phyloP scores from a whole-genome alignment of 2,888 invertebrate genomes.

The Zeuzera pyrina region DNA sequence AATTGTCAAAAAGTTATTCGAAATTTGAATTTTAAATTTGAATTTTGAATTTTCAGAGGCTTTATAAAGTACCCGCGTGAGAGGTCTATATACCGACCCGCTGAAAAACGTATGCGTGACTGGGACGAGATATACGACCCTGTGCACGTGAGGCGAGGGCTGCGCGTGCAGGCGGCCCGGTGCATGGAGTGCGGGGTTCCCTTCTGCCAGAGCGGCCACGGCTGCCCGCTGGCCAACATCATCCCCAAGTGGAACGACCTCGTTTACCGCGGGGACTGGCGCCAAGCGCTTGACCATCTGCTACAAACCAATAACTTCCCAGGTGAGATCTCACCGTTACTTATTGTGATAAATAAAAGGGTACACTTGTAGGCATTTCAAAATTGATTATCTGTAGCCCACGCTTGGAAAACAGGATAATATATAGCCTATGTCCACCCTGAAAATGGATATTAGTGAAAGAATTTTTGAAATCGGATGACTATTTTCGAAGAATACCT shows the following conservation, averaged over 20 bases:
- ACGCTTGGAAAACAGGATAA: too few relatives aligned
- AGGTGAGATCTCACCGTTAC: constrained; percentile 79
- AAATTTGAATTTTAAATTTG: too few relatives aligned
- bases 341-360: too few relatives aligned
- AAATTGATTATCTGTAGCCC: too few relatives aligned
- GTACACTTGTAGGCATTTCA: too few relatives aligned
- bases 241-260: constrained; percentile 99
- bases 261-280: constrained; percentile 95
- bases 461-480: too few relatives aligned
- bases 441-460: too few relatives aligned
- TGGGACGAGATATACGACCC: constrained; percentile 98
- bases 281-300: constrained; percentile 92
- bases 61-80: constrained; percentile 98
- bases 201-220: constrained; percentile 90
- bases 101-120: constrained; percentile 88
- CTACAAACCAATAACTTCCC: constrained; percentile 99
- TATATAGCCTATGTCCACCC: too few relatives aligned
- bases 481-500: too few relatives aligned
- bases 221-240: constrained; percentile 98
- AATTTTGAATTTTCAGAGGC: too few relatives aligned
- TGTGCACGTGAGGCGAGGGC: constrained; percentile 87
- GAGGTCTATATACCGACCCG: constrained; percentile 87
- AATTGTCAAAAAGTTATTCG: too few relatives aligned
- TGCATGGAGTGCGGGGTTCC: constrained; percentile 99
- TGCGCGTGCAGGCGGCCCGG: constrained; percentile 91